Base-by-base conservation (phyloP, 2,888 invertebrate species). In the Flexamia atlantica region DNA sequence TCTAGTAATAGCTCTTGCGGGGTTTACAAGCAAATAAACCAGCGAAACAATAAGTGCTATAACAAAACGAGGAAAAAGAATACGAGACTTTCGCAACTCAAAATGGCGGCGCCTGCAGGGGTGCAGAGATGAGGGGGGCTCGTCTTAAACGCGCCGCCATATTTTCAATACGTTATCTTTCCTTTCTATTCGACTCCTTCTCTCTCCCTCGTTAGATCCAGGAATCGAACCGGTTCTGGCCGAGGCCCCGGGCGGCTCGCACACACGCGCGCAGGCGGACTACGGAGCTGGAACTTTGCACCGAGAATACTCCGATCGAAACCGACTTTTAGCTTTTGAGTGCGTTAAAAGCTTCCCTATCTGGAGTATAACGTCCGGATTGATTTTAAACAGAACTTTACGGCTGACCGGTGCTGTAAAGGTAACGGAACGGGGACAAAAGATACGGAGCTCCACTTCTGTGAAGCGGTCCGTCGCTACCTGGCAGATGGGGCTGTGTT, bases 121-220 rank as follows among this genome's bases (percentile, higher is more conserved):
- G 79, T 53, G 53, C 32, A 53, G 28, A 79, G 79, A 79, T 57
- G 79, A 79, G 57, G 82, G 70, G 74, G 53, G 72, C 82, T 83
- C 60, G 82, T 83, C 82, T 72, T 53, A 82, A 72, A 68, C 70
- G 53, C 36, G 82, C 82, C 82, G 82, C 82, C 82, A 83, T 83
- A 83, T 83, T 83, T 74, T 74, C 82, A 74, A 83, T 83, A 74
- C 82, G 74, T 83, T 83, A 83, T 83, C 82, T 83, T 60, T 83
- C 82, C 74, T 57, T 50, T 82, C 72, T 72, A 72, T 82, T 82
- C 82, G 46, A 72, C 82, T 82, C 70, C 72, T 53, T 81, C 81
- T 81, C 81, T 81, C 81, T 50, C 72, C 68, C 68, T 81, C 46
- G 81, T 42, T 42, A 81, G 81, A 81, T 72, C 74, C 82, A 40